Conservation (phyloP, 2,797 vertebrate species). For the Columba guinea region DNA sequence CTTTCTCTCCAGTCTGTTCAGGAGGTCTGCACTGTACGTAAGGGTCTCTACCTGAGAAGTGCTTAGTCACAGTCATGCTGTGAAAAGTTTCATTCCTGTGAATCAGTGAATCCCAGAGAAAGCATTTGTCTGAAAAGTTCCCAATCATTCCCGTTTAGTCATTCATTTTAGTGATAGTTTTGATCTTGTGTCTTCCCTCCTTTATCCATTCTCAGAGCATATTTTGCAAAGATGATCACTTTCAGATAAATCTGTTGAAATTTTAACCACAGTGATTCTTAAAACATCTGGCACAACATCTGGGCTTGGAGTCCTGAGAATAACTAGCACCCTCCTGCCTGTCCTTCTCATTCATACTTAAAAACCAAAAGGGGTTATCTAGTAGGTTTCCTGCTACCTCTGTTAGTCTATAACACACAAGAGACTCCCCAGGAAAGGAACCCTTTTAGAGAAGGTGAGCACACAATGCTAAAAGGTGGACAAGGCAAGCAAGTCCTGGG, state of each 20-base stretch:
- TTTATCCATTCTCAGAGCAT: background rate
- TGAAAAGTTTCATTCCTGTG: background rate
- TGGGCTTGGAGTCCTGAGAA: background rate
- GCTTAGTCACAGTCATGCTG: background rate
- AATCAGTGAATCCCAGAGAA: background rate
- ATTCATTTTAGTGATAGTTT: background rate
- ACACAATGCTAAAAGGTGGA: background rate
- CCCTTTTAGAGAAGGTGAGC: background rate
- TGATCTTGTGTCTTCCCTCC: background rate
- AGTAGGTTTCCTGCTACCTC: background rate
- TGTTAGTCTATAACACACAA: background rate
- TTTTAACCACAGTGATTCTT: background rate
- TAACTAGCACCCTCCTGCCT: background rate
- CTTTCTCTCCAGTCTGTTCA: background rate
- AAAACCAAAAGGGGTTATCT: background rate
- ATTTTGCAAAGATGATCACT: background rate
- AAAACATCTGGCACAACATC: slow-evolving; percentile 1
- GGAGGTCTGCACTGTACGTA: background rate
- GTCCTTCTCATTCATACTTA: background rate
- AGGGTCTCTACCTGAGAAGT: background rate
- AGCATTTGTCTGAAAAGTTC: background rate
- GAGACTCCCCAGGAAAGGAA: background rate
- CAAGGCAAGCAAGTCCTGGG: background rate
- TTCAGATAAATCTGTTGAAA: background rate
- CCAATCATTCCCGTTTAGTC: background rate